phyloP scores from a whole-genome alignment of 2,113 vertebrate genomes.

The Python bivittatus region DNA sequence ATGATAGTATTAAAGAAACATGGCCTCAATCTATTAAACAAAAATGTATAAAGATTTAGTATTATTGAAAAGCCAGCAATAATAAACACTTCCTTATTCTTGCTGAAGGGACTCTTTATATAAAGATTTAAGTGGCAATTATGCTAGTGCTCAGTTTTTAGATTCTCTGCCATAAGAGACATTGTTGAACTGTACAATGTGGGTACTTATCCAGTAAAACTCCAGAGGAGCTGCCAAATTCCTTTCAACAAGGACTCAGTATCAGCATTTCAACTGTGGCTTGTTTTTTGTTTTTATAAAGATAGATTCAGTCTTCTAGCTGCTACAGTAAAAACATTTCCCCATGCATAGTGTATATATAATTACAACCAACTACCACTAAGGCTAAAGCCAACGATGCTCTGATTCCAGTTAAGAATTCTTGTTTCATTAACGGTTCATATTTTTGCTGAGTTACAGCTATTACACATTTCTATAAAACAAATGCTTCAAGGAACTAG shows the following conservation, averaged over 20 bases:
- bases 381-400: slow-evolving; percentile 14
- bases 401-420: slow-evolving; percentile 9
- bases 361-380: slow-evolving; percentile 9
- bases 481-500: neutral
- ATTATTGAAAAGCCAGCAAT: neutral
- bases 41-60: neutral
- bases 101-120: slow-evolving; percentile 29
- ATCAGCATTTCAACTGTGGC: slow-evolving; percentile 28
- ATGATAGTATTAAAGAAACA: neutral
- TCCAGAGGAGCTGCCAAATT: slow-evolving; percentile 41
- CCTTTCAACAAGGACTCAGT: slow-evolving; percentile 40
- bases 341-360: neutral
- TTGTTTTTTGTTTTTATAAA: slow-evolving; percentile 31
- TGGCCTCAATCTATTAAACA: neutral
- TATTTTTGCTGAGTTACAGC: neutral
- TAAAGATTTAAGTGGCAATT: slow-evolving; percentile 52
- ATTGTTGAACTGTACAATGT: slow-evolving; percentile 2
- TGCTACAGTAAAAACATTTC: slow-evolving; percentile 38
- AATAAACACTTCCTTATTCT: slow-evolving; percentile 12
- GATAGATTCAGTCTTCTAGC: slow-evolving; percentile 6
- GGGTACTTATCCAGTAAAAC: slow-evolving; percentile 13
- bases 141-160: slow-evolving; percentile 34
- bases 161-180: slow-evolving; percentile 28
- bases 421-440: slow-evolving; percentile 12
- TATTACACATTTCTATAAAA: neutral